Percentiles rank a stretch among this genome's conserved stretches.
phyloP scores from a whole-genome alignment of 2,113 vertebrate species.

The Cettia cetti region DNA sequence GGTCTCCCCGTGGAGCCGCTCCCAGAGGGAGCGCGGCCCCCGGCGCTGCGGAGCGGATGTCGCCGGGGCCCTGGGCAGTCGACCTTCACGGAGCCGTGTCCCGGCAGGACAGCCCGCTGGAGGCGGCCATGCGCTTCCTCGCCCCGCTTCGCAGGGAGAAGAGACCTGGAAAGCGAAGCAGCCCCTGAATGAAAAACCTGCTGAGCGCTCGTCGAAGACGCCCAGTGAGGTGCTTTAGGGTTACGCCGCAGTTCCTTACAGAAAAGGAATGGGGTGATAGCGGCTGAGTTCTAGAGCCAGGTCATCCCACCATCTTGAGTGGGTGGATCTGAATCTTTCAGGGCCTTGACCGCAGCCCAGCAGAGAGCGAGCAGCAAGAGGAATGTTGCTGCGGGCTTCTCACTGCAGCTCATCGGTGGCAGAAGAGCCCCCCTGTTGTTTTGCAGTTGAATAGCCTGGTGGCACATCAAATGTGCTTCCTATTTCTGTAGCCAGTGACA shows the following conservation, averaged over 20 bases:
- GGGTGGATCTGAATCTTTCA: neutral
- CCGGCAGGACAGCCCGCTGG: neutral
- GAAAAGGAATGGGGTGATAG: neutral
- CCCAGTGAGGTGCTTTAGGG: accelerated
- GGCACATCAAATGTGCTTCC: neutral
- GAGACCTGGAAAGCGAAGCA: neutral
- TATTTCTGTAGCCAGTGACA: neutral
- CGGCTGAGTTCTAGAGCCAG: neutral
- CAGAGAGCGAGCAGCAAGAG: neutral
- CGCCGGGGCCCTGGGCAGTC: neutral
- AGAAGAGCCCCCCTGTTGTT: neutral
- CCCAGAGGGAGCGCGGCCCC: neutral
- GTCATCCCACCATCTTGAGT: neutral
- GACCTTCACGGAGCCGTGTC: neutral
- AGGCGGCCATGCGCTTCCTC: neutral
- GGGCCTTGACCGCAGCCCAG: neutral
- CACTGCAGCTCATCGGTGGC: accelerated
- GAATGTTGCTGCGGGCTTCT: neutral
- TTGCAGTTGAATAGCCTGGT: neutral
- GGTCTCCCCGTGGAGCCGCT: too few species aligned
- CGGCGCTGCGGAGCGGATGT: neutral
- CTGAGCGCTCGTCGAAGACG: accelerated
- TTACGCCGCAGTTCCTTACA: accelerated
- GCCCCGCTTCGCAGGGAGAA: neutral
- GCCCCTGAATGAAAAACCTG: neutral